phyloP scores from a whole-genome alignment of 2,888 invertebrate species.

The Thumatha senex region DNA sequence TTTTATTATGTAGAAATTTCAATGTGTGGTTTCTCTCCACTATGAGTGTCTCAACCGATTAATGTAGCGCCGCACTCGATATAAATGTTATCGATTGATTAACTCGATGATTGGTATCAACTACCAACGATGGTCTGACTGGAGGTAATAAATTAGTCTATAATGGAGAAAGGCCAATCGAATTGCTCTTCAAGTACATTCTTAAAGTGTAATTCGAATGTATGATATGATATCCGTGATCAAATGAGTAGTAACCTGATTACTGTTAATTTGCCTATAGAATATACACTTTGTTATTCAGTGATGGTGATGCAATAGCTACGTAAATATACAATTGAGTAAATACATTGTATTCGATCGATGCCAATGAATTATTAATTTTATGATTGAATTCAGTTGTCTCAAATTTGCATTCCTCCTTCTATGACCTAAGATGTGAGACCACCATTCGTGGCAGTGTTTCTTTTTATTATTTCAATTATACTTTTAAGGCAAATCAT shows the following conservation, averaged over 20 bases:
- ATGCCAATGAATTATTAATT: no score
- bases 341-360: no score
- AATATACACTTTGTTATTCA: neutral
- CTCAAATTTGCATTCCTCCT: no score
- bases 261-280: neutral
- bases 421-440: no score
- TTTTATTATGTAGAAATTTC: slow-evolving; percentile 25
- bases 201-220: slow-evolving; percentile 7
- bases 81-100: slow-evolving; percentile 26
- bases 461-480: no score
- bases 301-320: neutral
- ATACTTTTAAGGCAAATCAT: no score
- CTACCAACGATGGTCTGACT: slow-evolving; percentile 14
- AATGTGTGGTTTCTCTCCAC: slow-evolving; percentile 14
- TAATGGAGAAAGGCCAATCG: slow-evolving; percentile 22
- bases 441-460: no score
- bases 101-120: slow-evolving; percentile 23
- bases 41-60: slow-evolving; percentile 7
- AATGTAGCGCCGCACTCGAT: slow-evolving; percentile 25
- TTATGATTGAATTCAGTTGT: no score
- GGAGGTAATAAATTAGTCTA: slow-evolving; percentile 15
- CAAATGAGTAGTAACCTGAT: slow-evolving; percentile 4
- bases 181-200: slow-evolving; percentile 10
- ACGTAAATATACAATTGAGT: neutral
- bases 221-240: slow-evolving; percentile 7